A percentile compares a stretch with the other conserved stretches of the same genome.
Conservation (phyloP, 1,140 invertebrate species). For the Drosophila albomicans region DNA sequence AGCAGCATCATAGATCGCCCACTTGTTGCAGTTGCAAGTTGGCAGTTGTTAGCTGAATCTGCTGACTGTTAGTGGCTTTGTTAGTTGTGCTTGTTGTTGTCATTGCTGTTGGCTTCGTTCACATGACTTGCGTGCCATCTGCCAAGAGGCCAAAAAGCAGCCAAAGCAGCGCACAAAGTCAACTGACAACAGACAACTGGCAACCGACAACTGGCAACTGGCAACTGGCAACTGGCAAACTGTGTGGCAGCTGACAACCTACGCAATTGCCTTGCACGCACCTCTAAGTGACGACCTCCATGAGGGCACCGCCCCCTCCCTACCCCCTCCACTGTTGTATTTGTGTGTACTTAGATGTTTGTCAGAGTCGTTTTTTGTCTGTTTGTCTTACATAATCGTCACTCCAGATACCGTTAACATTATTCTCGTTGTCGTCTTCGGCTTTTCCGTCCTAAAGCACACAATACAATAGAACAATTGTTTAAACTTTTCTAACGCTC, state of each 20-base stretch:
- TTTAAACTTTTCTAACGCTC: conserved; percentile 71
- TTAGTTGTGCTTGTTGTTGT: conserved; percentile 18
- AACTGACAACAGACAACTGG: conserved; percentile 7
- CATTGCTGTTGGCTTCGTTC: conserved; percentile 48
- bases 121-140: conserved; percentile 67
- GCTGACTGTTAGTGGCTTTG: conserved; percentile 13
- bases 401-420: conserved; percentile 75
- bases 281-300: conserved; percentile 64
- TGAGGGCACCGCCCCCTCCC: conserved; percentile 44
- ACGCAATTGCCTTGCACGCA: conserved; percentile 68
- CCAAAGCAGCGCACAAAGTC: background rate
- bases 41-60: background rate
- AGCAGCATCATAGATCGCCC: conserved; percentile 28
- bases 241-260: conserved; percentile 35
- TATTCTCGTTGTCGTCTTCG: conserved; percentile 30
- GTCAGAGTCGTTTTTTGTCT: conserved; percentile 50
- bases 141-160: conserved; percentile 40
- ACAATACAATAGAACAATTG: conserved; percentile 81
- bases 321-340: background rate
- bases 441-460: conserved; percentile 66
- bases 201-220: conserved; percentile 14
- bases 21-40: conserved; percentile 8
- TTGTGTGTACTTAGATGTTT: conserved; percentile 75
- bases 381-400: conserved; percentile 82
- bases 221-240: conserved; percentile 4